phyloP scores from a whole-genome alignment of 2,888 invertebrate genomes.

The Ischnus inquisitorius region DNA sequence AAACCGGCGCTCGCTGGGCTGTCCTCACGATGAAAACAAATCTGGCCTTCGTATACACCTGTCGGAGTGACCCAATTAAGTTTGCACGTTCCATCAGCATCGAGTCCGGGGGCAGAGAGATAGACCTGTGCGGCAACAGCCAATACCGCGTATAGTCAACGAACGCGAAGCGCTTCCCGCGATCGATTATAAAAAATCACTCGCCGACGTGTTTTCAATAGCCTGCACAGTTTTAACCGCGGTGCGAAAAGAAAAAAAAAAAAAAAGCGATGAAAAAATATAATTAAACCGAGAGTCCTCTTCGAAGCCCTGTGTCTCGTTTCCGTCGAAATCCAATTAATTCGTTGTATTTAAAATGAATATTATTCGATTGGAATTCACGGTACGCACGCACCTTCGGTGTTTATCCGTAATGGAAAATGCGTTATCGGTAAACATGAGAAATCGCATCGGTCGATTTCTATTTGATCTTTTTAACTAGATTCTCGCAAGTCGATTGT shows the following conservation, averaged over 20 bases:
- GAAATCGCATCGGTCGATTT: not conserved
- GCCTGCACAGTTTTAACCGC: not conserved
- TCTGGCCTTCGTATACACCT: slow-evolving; percentile 67
- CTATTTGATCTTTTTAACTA: slow-evolving; percentile 8
- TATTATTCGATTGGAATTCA: not conserved
- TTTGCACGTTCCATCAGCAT: slow-evolving; percentile 51
- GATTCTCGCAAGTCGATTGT: not conserved
- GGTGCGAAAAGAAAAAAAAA: not conserved
- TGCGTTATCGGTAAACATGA: not conserved
- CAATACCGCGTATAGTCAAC: slow-evolving; percentile 1
- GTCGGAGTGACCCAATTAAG: slow-evolving; percentile 70
- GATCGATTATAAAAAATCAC: slow-evolving; percentile 25
- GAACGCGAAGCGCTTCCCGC: not conserved
- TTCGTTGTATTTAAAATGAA: not conserved
- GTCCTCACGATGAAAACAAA: slow-evolving; percentile 53
- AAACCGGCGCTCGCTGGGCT: not conserved
- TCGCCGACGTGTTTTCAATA: not conserved
- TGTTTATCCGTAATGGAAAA: not conserved
- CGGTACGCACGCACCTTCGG: slow-evolving; percentile 6
- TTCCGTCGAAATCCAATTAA: not conserved
- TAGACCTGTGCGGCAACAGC: not conserved
- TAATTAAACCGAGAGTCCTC: not conserved
- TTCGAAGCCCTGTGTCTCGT: not conserved
- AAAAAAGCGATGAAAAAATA: not conserved
- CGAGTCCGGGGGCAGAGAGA: not conserved